phyloP scores from a whole-genome alignment of 2,888 invertebrate genomes.

The Chrysolina americana region DNA sequence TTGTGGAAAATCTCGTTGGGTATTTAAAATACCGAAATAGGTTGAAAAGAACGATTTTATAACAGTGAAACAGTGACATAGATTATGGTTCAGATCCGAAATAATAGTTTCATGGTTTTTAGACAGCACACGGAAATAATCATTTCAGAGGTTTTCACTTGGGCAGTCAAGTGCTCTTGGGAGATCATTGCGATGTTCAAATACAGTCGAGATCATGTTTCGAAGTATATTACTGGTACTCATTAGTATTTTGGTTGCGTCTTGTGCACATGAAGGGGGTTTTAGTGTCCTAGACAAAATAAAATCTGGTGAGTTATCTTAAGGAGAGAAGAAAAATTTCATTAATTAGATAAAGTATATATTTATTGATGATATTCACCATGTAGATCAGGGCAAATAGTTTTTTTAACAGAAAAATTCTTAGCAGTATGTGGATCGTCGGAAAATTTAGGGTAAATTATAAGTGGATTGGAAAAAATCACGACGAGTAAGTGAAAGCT shows the following conservation, averaged over 20 bases:
- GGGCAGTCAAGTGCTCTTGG: background rate
- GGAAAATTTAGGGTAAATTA: too few species aligned
- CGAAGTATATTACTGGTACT: background rate
- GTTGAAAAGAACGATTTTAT: background rate
- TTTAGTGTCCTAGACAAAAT: slow-evolving; percentile 47
- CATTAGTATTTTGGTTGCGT: background rate
- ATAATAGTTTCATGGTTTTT: slow-evolving; percentile 5
- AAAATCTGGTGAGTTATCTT: slow-evolving; percentile 48
- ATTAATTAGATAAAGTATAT: too few species aligned
- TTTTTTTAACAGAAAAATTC: too few species aligned
- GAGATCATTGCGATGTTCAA: background rate
- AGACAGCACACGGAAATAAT: background rate
- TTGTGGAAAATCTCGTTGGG: too few species aligned
- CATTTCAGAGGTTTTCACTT: background rate
- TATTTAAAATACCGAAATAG: too few species aligned
- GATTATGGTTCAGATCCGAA: background rate
- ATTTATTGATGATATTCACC: too few species aligned
- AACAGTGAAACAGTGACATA: slow-evolving; percentile 9
- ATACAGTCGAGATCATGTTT: slow-evolving; percentile 5
- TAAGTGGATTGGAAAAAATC: too few species aligned
- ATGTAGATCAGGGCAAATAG: too few species aligned
- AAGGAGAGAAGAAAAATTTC: slow-evolving; percentile 56
- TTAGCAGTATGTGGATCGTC: too few species aligned
- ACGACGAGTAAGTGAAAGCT: too few species aligned
- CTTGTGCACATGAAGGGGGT: background rate